Percentiles rank a stretch among this genome's conserved stretches.
phyloP scores from a whole-genome alignment of 2,113 vertebrate genomes.

The Notarius quadriscutis region DNA sequence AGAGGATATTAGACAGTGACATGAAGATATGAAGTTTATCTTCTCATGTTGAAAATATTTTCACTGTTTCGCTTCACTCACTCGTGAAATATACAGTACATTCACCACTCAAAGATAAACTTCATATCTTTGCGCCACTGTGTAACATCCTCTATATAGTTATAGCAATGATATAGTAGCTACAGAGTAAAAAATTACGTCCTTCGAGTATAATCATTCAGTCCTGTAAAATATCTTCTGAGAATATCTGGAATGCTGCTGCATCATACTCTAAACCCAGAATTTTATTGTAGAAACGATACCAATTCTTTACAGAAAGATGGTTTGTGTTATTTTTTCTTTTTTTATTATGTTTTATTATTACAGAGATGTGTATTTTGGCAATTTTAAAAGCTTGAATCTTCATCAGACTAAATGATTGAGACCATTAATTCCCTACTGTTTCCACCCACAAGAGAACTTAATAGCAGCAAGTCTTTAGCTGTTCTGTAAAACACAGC shows the following conservation, averaged over 20 bases:
- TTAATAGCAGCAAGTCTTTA: not conserved
- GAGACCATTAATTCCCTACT: not conserved
- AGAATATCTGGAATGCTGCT: not conserved
- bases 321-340: not conserved
- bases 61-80: too few species aligned
- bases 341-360: not conserved
- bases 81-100: too few species aligned
- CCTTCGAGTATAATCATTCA: not conserved
- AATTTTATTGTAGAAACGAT: not conserved
- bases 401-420: not conserved
- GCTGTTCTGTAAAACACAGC: not conserved
- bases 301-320: not conserved
- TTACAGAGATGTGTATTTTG: not conserved
- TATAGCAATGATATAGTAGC: not conserved
- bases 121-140: too few species aligned
- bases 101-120: too few species aligned
- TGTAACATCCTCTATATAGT: too few species aligned
- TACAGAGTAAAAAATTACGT: not conserved
- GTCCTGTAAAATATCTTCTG: not conserved
- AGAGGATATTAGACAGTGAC: too few species aligned
- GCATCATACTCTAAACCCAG: not conserved
- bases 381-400: not conserved
- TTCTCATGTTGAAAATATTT: too few species aligned
- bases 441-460: not conserved
- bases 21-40: too few species aligned